phyloP scores from a whole-genome alignment of 2,113 vertebrate species.

The Dryoscopus gambensis region DNA sequence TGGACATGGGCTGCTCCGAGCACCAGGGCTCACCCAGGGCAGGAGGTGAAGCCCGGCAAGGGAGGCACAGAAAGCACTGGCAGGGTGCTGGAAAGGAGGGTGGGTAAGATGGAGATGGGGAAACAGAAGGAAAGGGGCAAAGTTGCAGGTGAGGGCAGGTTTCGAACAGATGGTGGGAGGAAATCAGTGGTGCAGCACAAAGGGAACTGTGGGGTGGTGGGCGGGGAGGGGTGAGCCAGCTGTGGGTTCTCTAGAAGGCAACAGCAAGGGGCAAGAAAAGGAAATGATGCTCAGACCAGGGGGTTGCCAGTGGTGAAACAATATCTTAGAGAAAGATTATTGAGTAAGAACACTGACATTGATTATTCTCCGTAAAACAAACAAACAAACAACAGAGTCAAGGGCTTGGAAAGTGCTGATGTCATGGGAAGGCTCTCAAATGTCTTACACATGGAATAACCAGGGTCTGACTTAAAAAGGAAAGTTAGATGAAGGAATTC shows the following conservation, averaged over 20 bases:
- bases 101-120: not conserved
- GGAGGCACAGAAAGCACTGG: not conserved
- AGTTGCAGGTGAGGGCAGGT: not conserved
- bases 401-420: not conserved
- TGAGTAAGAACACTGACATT: not conserved
- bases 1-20: rapidly evolving
- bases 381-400: not conserved
- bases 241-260: not conserved
- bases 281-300: not conserved
- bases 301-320: not conserved
- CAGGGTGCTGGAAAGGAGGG: not conserved
- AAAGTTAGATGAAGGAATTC: not conserved
- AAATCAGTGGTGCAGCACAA: not conserved
- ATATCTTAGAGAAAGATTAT: not conserved
- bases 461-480: not conserved
- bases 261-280: not conserved
- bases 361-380: not conserved
- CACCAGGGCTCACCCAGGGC: not conserved
- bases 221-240: not conserved
- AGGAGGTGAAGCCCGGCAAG: not conserved
- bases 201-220: not conserved
- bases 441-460: not conserved
- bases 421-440: not conserved
- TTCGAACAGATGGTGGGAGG: rapidly evolving
- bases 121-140: not conserved